phyloP scores from a whole-genome alignment of 2,888 invertebrate genomes.

The Uropetala carovei region DNA sequence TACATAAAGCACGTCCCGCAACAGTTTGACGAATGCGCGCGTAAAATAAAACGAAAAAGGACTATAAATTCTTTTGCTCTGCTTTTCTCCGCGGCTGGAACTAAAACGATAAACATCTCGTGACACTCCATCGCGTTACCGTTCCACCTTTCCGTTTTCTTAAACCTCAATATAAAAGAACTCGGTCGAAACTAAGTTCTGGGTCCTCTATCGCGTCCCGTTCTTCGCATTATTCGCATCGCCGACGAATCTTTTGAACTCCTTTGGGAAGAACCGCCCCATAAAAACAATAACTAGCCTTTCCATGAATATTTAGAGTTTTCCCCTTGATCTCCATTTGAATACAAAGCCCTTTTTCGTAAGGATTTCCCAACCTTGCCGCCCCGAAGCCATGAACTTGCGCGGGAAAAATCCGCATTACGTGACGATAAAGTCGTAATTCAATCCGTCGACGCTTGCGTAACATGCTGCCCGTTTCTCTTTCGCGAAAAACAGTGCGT shows the following conservation, averaged over 20 bases:
- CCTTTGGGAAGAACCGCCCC: not conserved
- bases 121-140: no score
- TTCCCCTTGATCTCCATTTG: not conserved
- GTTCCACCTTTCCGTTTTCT: no score
- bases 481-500: not conserved
- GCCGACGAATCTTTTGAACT: not conserved
- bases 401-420: not conserved
- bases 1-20: no score
- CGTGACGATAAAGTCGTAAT: not conserved
- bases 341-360: constrained; percentile 18
- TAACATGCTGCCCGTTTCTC: not conserved
- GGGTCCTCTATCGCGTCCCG: not conserved
- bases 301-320: not conserved
- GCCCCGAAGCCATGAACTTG: not conserved
- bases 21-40: no score
- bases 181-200: no score
- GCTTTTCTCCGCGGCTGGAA: no score
- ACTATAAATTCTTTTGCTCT: no score
- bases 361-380: not conserved
- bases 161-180: no score
- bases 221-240: not conserved
- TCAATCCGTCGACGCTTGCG: not conserved
- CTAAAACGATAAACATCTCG: no score
- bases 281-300: not conserved
- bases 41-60: no score